phyloP scores from a whole-genome alignment of 2,113 vertebrate species.

The Chrysemys picta region DNA sequence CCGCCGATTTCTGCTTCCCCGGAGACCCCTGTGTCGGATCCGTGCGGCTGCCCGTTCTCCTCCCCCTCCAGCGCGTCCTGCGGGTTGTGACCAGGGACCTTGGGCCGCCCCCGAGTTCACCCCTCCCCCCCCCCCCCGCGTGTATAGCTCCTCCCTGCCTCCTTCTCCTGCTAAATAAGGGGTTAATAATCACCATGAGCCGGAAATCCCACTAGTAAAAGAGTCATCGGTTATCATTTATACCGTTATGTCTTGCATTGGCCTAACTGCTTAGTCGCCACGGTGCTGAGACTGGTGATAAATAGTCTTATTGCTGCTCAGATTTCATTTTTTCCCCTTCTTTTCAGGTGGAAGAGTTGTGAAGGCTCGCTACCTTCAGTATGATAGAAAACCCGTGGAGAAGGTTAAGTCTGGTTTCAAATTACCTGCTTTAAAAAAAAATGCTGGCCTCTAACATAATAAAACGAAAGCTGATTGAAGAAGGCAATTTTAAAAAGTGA shows the following conservation, averaged over 20 bases:
- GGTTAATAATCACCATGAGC: not conserved
- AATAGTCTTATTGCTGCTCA: not conserved
- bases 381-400: not conserved
- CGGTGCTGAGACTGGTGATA: not conserved
- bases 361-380: conserved; percentile 72
- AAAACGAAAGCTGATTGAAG: not conserved
- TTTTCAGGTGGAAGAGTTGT: conserved; percentile 61
- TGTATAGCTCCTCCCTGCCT: not conserved
- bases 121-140: too few species aligned
- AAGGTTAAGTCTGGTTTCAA: conserved; percentile 47
- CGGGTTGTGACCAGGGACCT: too few species aligned
- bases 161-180: not conserved
- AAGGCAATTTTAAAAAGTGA: too few species aligned
- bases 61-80: not conserved
- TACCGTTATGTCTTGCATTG: too few species aligned
- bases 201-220: not conserved
- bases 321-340: not conserved
- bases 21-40: too few species aligned
- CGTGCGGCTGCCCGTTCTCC: not conserved
- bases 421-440: not conserved
- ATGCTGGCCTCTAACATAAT: not conserved
- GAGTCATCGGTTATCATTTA: too few species aligned
- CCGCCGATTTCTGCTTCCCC: not conserved
- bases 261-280: too few species aligned
- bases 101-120: too few species aligned